Percentiles rank a stretch among this genome's conserved stretches.
Evolutionary conservation across 2,797 vertebrate genomes (phyloP).

Genomic region (Strix occidentalis): DNA sequence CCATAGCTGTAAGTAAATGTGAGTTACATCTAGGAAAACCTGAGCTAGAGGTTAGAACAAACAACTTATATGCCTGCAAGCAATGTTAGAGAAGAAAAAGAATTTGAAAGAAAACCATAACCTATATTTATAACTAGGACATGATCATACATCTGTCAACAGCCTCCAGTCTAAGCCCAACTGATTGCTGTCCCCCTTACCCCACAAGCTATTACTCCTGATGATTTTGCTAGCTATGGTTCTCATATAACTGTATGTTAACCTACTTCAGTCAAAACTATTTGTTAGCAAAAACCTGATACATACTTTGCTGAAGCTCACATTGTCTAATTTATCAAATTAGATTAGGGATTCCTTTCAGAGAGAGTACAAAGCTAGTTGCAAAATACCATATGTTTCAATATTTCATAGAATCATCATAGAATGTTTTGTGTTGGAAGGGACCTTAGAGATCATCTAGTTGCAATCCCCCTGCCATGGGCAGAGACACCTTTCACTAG

Average conservation of each 20-base stretch:
- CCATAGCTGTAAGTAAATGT: neutral
- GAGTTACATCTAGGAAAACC: neutral
- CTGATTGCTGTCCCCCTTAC: neutral
- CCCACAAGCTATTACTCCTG: neutral
- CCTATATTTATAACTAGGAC: neutral
- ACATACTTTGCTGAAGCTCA: neutral
- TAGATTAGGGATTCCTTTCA: neutral
- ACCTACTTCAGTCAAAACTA: neutral
- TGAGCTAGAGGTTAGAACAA: neutral
- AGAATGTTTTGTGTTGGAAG: too few species aligned
- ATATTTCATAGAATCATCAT: neutral
- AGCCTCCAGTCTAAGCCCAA: neutral
- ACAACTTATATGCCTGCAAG: neutral
- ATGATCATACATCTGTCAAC: neutral
- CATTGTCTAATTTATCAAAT: neutral
- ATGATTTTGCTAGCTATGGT: neutral
- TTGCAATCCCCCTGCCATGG: too few species aligned
- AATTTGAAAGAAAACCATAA: neutral
- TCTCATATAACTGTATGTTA: neutral
- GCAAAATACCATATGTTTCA: accelerated
- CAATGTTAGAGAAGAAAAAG: neutral
- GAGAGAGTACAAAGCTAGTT: neutral
- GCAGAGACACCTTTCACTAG: too few species aligned
- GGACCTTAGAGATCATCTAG: too few species aligned
- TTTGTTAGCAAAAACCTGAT: neutral